Evolutionary conservation across 2,797 vertebrate species (phyloP).

Genomic region (Acanthurus lineatus): DNA sequence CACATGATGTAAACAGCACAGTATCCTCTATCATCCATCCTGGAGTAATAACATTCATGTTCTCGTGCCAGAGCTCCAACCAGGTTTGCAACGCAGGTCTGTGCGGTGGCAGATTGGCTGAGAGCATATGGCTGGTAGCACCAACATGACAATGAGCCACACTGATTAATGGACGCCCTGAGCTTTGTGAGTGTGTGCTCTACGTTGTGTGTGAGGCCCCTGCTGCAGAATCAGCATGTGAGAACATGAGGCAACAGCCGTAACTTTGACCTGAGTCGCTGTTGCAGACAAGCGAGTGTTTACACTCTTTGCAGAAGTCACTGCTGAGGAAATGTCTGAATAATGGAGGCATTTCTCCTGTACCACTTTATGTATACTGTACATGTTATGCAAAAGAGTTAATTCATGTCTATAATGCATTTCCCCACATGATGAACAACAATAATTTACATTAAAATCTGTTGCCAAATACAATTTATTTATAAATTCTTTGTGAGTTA

Average conservation of each 20-base stretch:
- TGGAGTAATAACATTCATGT: constrained; percentile 24
- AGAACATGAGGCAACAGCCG: constrained; percentile 69
- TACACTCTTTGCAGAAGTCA: constrained; percentile 26
- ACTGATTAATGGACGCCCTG: constrained; percentile 95
- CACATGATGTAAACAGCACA: background rate
- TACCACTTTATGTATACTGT: background rate
- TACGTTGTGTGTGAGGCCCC: constrained; percentile 58
- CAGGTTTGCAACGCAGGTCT: constrained; percentile 46
- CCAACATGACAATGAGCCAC: constrained; percentile 94
- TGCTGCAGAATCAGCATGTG: constrained; percentile 76
- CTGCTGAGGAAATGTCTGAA: constrained; percentile 27
- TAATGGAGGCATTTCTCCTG: constrained; percentile 4
- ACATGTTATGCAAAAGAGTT: constrained; percentile 33
- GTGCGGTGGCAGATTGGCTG: constrained; percentile 89
- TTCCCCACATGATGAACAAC: constrained; percentile 50
- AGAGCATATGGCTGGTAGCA: constrained; percentile 99
- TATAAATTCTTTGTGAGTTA: constrained; percentile 64
- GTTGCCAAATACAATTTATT: constrained; percentile 55
- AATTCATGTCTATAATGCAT: constrained; percentile 29
- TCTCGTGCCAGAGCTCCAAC: constrained; percentile 37
- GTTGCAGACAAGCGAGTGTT: constrained; percentile 47
- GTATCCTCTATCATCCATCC: background rate
- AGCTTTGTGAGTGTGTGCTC: constrained; percentile 54
- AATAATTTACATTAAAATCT: constrained; percentile 62
- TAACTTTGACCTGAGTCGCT: constrained; percentile 73